Conservation (phyloP, 1,140 invertebrate species). For the Steinernema feltiae region DNA sequence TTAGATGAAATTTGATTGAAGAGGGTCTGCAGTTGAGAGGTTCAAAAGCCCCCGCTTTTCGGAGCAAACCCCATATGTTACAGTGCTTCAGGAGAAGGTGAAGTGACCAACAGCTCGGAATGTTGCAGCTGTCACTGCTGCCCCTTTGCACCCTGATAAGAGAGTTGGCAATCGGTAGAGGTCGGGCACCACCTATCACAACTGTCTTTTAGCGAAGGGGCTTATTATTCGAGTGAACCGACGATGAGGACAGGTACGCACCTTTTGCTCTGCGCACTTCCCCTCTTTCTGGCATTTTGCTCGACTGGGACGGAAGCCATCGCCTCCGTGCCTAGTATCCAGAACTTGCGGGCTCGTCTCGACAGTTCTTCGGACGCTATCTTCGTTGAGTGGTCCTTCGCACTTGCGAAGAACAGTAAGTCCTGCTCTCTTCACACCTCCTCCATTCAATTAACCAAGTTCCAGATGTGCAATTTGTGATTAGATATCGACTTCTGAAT, state of each 20-base stretch:
- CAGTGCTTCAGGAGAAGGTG: not conserved
- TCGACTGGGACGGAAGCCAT: not conserved
- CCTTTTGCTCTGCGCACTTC: not conserved
- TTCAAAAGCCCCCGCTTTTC: no score
- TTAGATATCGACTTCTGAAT: constrained; percentile 7
- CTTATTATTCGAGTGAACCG: not conserved
- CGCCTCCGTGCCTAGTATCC: constrained; percentile 9
- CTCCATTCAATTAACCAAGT: not conserved
- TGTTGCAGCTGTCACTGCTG: not conserved
- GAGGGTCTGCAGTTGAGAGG: no score
- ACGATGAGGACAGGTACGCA: constrained; percentile 1
- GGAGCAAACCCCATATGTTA: no score
- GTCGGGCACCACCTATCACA: constrained; percentile 14
- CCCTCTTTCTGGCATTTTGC: not conserved
- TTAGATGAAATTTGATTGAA: no score
- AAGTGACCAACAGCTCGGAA: not conserved
- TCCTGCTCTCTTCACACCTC: not conserved
- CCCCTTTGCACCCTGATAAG: constrained; percentile 1
- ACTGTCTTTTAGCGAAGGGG: not conserved
- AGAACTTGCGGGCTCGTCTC: constrained; percentile 39
- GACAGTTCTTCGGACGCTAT: constrained; percentile 38
- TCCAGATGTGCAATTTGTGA: constrained; percentile 27
- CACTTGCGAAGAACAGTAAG: constrained; percentile 26
- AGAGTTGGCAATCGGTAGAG: not conserved
- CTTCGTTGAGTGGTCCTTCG: constrained; percentile 43